Conservation (phyloP, 2,888 invertebrate species). For the Hydroisotoma schaefferi region DNA sequence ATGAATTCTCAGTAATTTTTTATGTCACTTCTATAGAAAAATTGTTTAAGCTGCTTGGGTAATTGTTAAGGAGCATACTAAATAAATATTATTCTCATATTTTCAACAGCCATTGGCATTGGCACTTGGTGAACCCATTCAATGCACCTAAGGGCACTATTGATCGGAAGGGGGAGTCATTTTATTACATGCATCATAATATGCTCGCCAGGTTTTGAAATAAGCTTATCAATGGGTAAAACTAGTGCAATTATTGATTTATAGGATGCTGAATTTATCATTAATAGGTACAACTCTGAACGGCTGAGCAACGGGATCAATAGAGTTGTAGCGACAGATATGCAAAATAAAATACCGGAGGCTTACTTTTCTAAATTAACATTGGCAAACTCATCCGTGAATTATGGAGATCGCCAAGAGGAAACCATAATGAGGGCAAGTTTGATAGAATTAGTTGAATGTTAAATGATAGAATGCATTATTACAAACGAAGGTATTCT, state of each 20-base stretch:
- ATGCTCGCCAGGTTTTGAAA: conserved; percentile 20
- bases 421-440: conserved; percentile 3
- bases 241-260: too few species aligned
- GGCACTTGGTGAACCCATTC: conserved; percentile 83
- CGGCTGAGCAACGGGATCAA: conserved; percentile 13
- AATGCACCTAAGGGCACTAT: conserved; percentile 56
- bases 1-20: background rate
- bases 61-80: background rate
- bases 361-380: conserved; percentile 24
- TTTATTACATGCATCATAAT: conserved; percentile 22
- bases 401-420: conserved; percentile 13
- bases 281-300: conserved; percentile 21
- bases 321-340: background rate
- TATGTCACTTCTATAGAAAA: background rate
- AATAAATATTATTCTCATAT: too few species aligned
- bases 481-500: background rate
- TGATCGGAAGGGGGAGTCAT: conserved; percentile 62
- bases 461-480: too few species aligned
- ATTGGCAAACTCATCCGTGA: conserved; percentile 5
- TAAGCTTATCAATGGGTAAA: too few species aligned
- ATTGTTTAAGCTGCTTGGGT: background rate
- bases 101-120: conserved; percentile 90
- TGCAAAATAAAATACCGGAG: background rate
- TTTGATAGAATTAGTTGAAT: too few species aligned
- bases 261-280: too few species aligned